Conservation (phyloP, 1,140 invertebrate genomes). For the Caerostris extrusa region DNA sequence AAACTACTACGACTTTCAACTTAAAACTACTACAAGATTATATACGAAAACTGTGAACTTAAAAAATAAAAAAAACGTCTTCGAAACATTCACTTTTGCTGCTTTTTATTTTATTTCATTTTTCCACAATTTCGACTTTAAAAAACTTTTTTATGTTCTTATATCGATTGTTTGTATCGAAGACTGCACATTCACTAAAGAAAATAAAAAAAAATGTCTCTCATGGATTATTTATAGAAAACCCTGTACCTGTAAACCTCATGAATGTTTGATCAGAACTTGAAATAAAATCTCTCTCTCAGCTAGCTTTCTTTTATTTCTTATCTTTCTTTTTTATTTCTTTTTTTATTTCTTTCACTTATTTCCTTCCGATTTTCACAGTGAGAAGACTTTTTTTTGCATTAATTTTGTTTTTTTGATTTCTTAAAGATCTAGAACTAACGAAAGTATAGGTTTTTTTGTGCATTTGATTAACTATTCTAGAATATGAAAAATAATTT, state of each 20-base stretch:
- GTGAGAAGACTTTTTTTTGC: background rate
- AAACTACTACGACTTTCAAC: no score
- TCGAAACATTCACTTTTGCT: no score
- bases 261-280: constrained; percentile 58
- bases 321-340: background rate
- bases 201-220: background rate
- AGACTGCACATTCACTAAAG: background rate
- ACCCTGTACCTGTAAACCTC: constrained; percentile 7
- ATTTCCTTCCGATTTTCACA: background rate
- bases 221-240: constrained; percentile 49
- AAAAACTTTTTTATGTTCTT: background rate
- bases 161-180: background rate
- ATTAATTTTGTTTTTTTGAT: background rate
- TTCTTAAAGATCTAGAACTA: background rate
- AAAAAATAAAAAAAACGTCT: no score
- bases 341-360: no score
- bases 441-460: background rate
- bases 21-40: no score
- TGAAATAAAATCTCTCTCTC: constrained; percentile 31
- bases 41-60: no score
- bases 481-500: background rate
- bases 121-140: background rate
- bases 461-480: background rate
- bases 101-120: no score
- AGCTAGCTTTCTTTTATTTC: background rate